A percentile compares a stretch with the other conserved stretches of the same genome.
These are phyloP conservation scores for Argyrosomus japonicus DNA, from an alignment of 2,113 vertebrate species.

Conservation along the genomic window DNA sequence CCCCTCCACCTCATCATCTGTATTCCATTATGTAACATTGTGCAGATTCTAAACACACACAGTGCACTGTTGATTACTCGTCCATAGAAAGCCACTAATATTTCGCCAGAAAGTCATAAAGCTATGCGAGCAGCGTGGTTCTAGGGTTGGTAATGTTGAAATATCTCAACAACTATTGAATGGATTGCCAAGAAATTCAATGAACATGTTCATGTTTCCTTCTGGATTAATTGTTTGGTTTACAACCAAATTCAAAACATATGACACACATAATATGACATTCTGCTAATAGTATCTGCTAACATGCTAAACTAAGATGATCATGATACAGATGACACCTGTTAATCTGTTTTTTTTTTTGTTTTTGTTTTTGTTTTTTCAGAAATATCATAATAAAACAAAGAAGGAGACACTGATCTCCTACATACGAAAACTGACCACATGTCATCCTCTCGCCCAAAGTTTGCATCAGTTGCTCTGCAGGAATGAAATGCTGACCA, in stretches of 20 bases:
- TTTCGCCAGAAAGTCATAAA: not conserved
- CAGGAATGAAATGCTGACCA: constrained; percentile 49
- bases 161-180: too few relatives aligned
- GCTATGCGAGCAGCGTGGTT: not conserved
- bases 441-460: constrained; percentile 72
- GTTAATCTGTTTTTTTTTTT: constrained; percentile 9
- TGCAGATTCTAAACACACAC: not conserved
- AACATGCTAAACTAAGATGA: too few relatives aligned
- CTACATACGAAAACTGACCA: constrained; percentile 68
- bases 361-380: not conserved
- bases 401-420: constrained; percentile 47
- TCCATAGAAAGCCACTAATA: not conserved
- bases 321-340: too few relatives aligned
- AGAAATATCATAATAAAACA: not conserved
- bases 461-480: constrained; percentile 68
- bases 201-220: not conserved
- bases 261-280: too few relatives aligned
- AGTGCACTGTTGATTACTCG: not conserved
- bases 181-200: not conserved
- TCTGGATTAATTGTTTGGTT: not conserved
- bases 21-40: not conserved
- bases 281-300: not conserved
- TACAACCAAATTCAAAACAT: not conserved
- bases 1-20: not conserved
- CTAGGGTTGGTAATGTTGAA: too few relatives aligned